Percentiles rank a stretch among this genome's conserved stretches.
Evolutionary conservation across 1,140 invertebrate genomes (phyloP).

Genomic region (Asbolus verrucosus): DNA sequence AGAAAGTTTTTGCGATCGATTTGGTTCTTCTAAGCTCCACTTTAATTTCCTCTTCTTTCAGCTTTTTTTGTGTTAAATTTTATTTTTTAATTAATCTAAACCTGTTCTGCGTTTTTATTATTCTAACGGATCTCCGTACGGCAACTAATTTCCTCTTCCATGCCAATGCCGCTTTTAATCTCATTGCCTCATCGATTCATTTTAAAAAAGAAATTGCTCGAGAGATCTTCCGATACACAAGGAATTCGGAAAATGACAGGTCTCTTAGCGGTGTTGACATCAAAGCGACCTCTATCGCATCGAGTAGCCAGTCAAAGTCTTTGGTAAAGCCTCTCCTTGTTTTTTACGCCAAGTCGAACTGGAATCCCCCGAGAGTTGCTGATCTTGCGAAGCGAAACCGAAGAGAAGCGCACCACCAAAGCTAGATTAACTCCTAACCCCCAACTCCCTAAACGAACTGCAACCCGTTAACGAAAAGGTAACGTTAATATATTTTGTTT

Average conservation of each 20-base stretch:
- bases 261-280: background rate
- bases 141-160: constrained; percentile 20
- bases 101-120: no score
- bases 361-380: background rate
- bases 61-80: constrained; percentile 5
- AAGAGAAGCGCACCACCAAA: constrained; percentile 26
- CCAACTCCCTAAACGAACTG: constrained; percentile 34
- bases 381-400: constrained; percentile 37
- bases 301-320: constrained; percentile 33
- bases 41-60: constrained; percentile 22
- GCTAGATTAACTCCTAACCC: constrained; percentile 19
- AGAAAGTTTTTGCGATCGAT: constrained; percentile 24
- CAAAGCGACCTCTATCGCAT: constrained; percentile 16
- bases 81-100: constrained; percentile 16
- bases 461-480: constrained; percentile 37
- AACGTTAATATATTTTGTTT: constrained; percentile 39
- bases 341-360: constrained; percentile 29
- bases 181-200: background rate
- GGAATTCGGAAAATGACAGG: background rate
- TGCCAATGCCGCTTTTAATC: constrained; percentile 2
- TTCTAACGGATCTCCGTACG: no score
- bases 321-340: constrained; percentile 15
- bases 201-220: background rate
- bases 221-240: constrained; percentile 3
- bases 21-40: constrained; percentile 1